A percentile compares a stretch with the other conserved stretches of the same genome.
These are phyloP conservation scores for Zaprionus obscuricornis DNA, from an alignment of 2,888 invertebrate species.

Conservation along the genomic window DNA sequence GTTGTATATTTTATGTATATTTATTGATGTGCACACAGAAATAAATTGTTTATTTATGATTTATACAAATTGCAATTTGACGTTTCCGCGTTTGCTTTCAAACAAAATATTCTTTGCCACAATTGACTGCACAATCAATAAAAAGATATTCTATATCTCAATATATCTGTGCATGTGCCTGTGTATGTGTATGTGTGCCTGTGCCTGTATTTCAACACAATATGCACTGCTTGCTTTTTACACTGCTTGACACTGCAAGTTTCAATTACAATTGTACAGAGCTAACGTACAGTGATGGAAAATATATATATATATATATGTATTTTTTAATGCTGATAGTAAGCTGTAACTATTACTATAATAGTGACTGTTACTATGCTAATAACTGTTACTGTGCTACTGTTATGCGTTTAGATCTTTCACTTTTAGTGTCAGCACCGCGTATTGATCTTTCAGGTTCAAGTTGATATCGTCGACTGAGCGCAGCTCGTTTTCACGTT, in stretches of 20 bases:
- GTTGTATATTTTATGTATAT: conserved; percentile 6
- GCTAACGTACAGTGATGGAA: too few species aligned
- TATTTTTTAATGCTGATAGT: too few species aligned
- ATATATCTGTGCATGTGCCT: conserved; percentile 1
- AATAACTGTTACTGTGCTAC: conserved; percentile 41
- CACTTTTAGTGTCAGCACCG: too few species aligned
- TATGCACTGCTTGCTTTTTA: too few species aligned
- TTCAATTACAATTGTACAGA: too few species aligned
- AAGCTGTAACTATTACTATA: too few species aligned
- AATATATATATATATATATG: too few species aligned
- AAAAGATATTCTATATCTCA: conserved; percentile 7
- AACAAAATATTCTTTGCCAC: conserved; percentile 45
- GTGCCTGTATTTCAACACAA: conserved; percentile 15
- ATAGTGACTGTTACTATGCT: not conserved
- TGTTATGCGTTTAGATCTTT: too few species aligned
- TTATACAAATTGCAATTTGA: conserved; percentile 39
- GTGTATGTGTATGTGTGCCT: not conserved
- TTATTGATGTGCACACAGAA: conserved; percentile 11
- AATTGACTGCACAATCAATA: conserved; percentile 51
- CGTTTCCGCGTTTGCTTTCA: conserved; percentile 51
- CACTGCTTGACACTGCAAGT: too few species aligned
- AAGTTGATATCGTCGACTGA: conserved; percentile 66
- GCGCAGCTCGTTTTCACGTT: conserved; percentile 53
- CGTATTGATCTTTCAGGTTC: conserved; percentile 68
- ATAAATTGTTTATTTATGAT: conserved; percentile 34